A percentile compares a stretch with the other conserved stretches of the same genome.
phyloP scores from a whole-genome alignment of 2,113 vertebrate species.

The Galeopterus variegatus region DNA sequence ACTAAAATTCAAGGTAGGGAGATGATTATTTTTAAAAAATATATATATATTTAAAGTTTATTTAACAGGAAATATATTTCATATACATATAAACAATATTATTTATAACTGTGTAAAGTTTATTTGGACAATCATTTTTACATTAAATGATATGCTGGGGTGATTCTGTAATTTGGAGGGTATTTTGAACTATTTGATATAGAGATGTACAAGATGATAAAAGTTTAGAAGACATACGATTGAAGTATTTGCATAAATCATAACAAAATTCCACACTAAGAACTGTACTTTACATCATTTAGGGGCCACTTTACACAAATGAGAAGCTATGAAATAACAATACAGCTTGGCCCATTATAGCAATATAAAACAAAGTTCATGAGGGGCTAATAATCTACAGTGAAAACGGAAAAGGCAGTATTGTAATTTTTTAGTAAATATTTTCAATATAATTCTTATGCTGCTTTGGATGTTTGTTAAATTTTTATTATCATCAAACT shows the following conservation, averaged over 20 bases:
- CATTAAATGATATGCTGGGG: not conserved
- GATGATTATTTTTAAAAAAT: not conserved
- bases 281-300: not conserved
- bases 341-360: not conserved
- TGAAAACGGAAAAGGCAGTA: not conserved
- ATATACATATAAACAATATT: not conserved
- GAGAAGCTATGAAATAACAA: not conserved
- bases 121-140: not conserved
- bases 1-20: not conserved
- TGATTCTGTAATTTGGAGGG: not conserved
- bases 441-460: not conserved
- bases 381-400: not conserved
- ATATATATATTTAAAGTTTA: not conserved
- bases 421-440: not conserved
- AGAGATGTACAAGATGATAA: not conserved
- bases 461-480: not conserved
- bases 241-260: not conserved
- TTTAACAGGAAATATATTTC: not conserved
- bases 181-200: not conserved
- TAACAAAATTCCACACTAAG: not conserved
- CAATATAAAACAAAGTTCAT: not conserved
- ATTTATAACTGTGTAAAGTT: not conserved
- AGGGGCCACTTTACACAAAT: not conserved
- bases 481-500: not conserved
- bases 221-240: not conserved